Evolutionary conservation across 2,888 invertebrate genomes (phyloP).

Genomic region (Machimus rusticus): DNA sequence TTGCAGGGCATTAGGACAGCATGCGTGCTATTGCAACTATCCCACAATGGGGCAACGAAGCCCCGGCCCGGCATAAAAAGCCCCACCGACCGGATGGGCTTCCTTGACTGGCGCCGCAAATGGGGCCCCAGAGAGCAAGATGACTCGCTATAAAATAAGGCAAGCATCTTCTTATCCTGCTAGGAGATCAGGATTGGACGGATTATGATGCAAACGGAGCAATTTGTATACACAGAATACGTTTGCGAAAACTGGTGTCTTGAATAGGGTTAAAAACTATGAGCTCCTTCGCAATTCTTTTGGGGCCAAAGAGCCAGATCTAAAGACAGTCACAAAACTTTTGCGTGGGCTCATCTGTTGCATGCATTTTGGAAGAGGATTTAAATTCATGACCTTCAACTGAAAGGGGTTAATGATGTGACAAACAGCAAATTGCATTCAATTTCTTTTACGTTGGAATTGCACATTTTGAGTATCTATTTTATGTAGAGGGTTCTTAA

Average conservation of each 20-base stretch:
- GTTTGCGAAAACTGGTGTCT: background rate
- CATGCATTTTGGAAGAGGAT: background rate
- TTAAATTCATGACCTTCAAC: background rate
- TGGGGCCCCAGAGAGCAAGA: background rate
- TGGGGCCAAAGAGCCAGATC: background rate
- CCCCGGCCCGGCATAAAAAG: background rate
- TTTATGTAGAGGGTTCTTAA: background rate
- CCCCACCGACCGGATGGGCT: background rate
- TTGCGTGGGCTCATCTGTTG: background rate
- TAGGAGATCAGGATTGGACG: background rate
- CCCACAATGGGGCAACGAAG: background rate
- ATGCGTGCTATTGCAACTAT: background rate
- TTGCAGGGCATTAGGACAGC: background rate
- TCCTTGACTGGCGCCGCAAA: background rate
- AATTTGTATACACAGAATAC: background rate
- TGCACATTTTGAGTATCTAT: background rate
- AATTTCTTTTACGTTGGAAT: background rate
- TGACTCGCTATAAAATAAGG: background rate
- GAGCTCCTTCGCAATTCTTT: background rate
- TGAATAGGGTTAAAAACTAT: background rate
- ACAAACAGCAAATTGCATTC: background rate
- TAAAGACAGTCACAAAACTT: background rate
- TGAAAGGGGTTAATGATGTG: background rate
- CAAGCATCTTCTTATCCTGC: background rate
- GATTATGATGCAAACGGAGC: background rate